Evolutionary conservation across 2,797 vertebrate species (phyloP).

Genomic region (Nyctibius grandis): DNA sequence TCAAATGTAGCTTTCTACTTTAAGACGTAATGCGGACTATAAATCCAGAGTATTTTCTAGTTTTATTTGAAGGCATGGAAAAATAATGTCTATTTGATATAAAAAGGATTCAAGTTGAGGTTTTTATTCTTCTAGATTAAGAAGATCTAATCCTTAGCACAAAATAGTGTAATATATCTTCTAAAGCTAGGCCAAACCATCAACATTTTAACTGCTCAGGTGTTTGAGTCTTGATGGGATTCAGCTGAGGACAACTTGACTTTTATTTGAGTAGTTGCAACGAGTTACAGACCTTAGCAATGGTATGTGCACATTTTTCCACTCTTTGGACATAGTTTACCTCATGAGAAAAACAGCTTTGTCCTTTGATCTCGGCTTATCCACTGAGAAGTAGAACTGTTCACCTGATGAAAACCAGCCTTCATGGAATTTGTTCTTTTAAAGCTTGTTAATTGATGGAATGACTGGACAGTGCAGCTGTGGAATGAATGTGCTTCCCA

Average conservation of each 20-base stretch:
- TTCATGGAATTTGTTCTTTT: not conserved
- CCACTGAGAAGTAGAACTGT: not conserved
- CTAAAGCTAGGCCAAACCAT: not conserved
- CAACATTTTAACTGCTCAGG: not conserved
- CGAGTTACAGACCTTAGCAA: not conserved
- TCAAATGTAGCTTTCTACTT: not conserved
- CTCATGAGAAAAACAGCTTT: not conserved
- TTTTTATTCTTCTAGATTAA: not conserved
- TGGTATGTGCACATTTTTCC: not conserved
- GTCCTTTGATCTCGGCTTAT: not conserved
- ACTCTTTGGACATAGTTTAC: not conserved
- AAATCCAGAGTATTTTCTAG: not conserved
- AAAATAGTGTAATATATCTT: not conserved
- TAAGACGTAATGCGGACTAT: not conserved
- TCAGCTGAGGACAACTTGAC: not conserved
- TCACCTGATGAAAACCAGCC: slow-evolving; percentile 1
- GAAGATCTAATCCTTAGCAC: not conserved
- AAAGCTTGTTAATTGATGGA: not conserved
- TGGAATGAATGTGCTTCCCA: not conserved
- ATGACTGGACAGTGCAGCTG: not conserved
- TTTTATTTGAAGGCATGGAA: not conserved
- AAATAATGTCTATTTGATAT: not conserved
- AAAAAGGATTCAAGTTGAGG: not conserved
- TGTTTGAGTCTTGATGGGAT: not conserved
- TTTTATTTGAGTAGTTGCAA: not conserved